A percentile compares a stretch with the other conserved stretches of the same genome.
Evolutionary conservation across 2,888 invertebrate genomes (phyloP).

Genomic region (Tubulanus polymorphus): DNA sequence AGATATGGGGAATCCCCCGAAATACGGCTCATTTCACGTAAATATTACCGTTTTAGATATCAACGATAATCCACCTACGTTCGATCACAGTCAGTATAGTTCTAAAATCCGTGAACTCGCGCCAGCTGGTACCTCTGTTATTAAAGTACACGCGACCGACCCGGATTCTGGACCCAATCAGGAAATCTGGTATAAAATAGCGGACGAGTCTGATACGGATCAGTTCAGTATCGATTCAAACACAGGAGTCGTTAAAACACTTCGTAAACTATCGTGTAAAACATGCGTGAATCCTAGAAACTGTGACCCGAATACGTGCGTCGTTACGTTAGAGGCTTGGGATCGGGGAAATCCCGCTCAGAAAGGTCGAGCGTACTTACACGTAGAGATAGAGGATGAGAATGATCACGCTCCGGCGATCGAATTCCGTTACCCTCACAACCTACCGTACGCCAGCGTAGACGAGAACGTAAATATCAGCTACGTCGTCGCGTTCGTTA

Average conservation of each 20-base stretch:
- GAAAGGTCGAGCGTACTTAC: constrained; percentile 61
- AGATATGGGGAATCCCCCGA: constrained; percentile 61
- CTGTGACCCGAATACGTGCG: constrained; percentile 65
- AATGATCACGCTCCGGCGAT: constrained; percentile 48
- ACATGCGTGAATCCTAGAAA: too few relatives aligned
- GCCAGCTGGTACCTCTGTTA: constrained; percentile 80
- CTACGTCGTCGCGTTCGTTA: constrained; percentile 87
- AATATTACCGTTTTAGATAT: constrained; percentile 72
- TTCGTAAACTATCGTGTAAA: constrained; percentile 49
- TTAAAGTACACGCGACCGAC: constrained; percentile 90
- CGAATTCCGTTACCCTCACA: constrained; percentile 55
- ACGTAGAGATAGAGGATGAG: constrained; percentile 43
- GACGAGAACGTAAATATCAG: constrained; percentile 90
- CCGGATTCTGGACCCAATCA: constrained; percentile 82
- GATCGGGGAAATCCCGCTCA: constrained; percentile 89
- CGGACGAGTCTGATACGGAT: constrained; percentile 54
- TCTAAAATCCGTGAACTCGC: constrained; percentile 90
- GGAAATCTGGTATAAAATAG: constrained; percentile 82
- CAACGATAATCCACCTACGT: constrained; percentile 91
- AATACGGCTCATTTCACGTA: constrained; percentile 31
- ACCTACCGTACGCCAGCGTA: constrained; percentile 83
- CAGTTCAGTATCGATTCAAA: constrained; percentile 90
- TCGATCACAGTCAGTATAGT: constrained; percentile 87
- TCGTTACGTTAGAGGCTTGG: constrained; percentile 87
- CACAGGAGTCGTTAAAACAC: constrained; percentile 83